These are phyloP conservation scores for Neosilurus mollespiculum DNA, from an alignment of 2,797 vertebrate species.

Conservation along the genomic window DNA sequence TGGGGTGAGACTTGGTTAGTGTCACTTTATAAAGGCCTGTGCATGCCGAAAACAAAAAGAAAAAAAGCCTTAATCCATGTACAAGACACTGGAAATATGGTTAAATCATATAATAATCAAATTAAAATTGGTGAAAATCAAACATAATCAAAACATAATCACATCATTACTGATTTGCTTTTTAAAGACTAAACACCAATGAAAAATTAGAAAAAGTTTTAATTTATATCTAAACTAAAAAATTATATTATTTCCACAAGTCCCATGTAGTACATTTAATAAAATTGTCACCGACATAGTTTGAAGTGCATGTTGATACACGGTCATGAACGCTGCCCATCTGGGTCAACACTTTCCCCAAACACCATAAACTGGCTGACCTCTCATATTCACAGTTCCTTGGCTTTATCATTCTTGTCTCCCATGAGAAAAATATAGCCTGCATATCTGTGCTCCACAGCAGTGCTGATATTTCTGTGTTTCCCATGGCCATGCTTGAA, in stretches of 20 bases:
- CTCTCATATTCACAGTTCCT: conserved; percentile 10
- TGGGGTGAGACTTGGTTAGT: conserved; percentile 8
- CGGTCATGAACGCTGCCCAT: conserved; percentile 19
- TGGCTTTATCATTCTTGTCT: conserved; percentile 21
- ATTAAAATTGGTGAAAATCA: too few relatives aligned
- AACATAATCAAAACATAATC: not conserved
- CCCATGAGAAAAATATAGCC: conserved; percentile 26
- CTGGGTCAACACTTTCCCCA: conserved; percentile 28
- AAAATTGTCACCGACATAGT: not conserved
- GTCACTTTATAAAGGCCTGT: conserved; percentile 28
- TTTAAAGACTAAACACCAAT: not conserved
- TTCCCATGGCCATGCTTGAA: conserved; percentile 31
- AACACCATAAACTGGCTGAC: conserved; percentile 2
- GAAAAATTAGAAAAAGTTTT: not conserved
- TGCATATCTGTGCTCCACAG: conserved; percentile 24
- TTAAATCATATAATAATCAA: too few relatives aligned
- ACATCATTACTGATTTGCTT: not conserved
- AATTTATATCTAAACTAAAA: not conserved
- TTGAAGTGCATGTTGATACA: conserved; percentile 5
- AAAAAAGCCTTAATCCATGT: too few relatives aligned
- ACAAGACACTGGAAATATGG: not conserved
- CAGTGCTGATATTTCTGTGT: conserved; percentile 26
- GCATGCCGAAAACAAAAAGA: not conserved
- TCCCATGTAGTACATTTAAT: not conserved
- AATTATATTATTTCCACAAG: not conserved